Percentiles rank a stretch among this genome's conserved stretches.
Conservation (phyloP, 2,113 vertebrate genomes). For the Myiozetetes cayanensis region DNA sequence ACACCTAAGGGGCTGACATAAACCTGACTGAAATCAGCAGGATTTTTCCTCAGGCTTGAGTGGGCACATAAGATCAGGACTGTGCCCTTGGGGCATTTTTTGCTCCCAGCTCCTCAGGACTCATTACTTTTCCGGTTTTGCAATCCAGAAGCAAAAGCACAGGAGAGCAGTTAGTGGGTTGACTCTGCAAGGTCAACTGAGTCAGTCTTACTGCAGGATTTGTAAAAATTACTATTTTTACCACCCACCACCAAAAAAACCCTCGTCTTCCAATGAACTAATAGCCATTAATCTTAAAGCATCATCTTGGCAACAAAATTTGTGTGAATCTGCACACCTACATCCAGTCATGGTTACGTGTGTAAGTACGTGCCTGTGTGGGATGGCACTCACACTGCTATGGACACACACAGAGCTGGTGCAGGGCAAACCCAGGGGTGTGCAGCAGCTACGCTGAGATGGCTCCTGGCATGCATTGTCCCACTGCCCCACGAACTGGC, state of each 20-base stretch:
- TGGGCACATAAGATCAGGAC: background rate
- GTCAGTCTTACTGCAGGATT: background rate
- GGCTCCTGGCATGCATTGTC: background rate
- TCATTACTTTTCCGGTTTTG: background rate
- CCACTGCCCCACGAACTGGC: background rate
- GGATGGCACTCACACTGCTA: background rate
- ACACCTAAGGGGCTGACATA: background rate
- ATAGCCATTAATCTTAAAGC: background rate
- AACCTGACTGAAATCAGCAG: background rate
- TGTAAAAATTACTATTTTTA: background rate
- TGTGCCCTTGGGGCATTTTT: background rate
- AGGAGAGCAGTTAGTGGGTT: background rate
- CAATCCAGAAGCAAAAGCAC: background rate
- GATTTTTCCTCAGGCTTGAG: background rate
- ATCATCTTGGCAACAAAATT: background rate
- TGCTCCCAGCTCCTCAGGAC: background rate
- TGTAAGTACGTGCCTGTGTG: background rate
- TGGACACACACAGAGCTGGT: background rate
- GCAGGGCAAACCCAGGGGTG: background rate
- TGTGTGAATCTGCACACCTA: background rate
- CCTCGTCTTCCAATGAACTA: background rate
- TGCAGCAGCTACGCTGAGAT: background rate
- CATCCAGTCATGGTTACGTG: fast-evolving
- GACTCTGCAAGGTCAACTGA: background rate
- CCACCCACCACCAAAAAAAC: background rate